Base-by-base conservation (phyloP, 2,113 vertebrate genomes). In the Micronisus gabar region DNA sequence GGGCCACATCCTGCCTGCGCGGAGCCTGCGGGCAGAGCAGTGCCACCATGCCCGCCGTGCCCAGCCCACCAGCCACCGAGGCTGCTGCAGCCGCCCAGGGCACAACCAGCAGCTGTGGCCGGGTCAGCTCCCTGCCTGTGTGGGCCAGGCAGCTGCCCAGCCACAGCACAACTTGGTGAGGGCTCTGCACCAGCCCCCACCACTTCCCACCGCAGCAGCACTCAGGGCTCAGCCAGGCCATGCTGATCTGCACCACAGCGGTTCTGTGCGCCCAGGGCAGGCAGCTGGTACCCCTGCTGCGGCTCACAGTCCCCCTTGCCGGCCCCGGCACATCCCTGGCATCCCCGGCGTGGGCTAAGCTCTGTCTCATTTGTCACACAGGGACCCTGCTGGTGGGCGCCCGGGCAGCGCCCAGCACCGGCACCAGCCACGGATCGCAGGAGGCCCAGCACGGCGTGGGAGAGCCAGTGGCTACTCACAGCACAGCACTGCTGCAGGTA, bases 271-370 rank as follows among this genome's bases (percentile, higher is more conserved):
- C 76, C 45, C 32, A 26, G 41, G 12, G 10, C 2, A 25, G 70
- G 67, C 55, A 63, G 41, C 36, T 0, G 4, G 47, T 48, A 59
- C 6, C n/a, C 5, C 21, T 8, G 3, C 14, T 2, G 0, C 2
- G 9, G 59, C 76, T 14, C 71, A 2, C 32, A 67, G 75, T 32
- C 36, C 34, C 26, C 14, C 5, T 11, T 14, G 0, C 45, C 3
- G 0, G 1, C 50, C 16, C 5, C 7, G 0, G 41, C 19, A 11
- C 2, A 4, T 18, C 59, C 34, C 52, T 1, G 1, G 32, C 4
- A 8, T 18, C 59, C 40, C 43, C 1, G 1, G 32, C 23, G 0
- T 0, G 0, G 50, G 38, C 85, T 95, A 72, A 95, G 81, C 63
- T 72, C 27, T 8, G 27, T 85, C 66, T 81, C 7, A 3, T 95